phyloP scores from a whole-genome alignment of 1,140 invertebrate species.

The Mycetomoellerius zeteki region DNA sequence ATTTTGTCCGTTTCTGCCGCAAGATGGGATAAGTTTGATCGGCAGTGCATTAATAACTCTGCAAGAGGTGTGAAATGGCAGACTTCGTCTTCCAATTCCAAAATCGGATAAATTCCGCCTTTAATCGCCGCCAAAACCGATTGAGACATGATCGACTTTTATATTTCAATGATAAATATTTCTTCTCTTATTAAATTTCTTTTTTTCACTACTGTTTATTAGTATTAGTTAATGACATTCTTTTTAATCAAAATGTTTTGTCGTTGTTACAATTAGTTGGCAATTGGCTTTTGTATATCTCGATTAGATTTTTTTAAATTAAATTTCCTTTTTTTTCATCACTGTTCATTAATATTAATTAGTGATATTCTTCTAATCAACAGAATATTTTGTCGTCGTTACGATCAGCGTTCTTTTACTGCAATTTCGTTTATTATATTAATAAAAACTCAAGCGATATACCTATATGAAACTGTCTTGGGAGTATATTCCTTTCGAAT shows the following conservation, averaged over 20 bases:
- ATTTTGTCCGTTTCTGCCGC: slow-evolving; percentile 29
- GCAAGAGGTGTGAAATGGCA: background rate
- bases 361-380: background rate
- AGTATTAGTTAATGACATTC: no score
- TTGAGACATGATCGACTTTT: background rate
- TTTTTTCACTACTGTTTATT: no score
- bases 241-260: no score
- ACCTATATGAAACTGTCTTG: slow-evolving; percentile 29
- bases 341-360: background rate
- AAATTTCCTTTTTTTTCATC: slow-evolving; percentile 9
- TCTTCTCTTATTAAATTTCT: background rate
- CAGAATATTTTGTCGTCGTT: background rate
- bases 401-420: background rate
- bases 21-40: slow-evolving; percentile 34
- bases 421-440: background rate
- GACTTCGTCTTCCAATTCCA: background rate
- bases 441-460: background rate
- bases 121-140: background rate
- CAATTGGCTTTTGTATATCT: background rate
- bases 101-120: background rate
- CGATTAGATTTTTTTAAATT: background rate
- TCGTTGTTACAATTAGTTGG: no score
- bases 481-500: background rate
- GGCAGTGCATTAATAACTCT: slow-evolving; percentile 9
- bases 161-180: background rate